These are phyloP conservation scores for Drosophila hydei DNA, from an alignment of 1,140 invertebrate genomes.

Conservation along the genomic window DNA sequence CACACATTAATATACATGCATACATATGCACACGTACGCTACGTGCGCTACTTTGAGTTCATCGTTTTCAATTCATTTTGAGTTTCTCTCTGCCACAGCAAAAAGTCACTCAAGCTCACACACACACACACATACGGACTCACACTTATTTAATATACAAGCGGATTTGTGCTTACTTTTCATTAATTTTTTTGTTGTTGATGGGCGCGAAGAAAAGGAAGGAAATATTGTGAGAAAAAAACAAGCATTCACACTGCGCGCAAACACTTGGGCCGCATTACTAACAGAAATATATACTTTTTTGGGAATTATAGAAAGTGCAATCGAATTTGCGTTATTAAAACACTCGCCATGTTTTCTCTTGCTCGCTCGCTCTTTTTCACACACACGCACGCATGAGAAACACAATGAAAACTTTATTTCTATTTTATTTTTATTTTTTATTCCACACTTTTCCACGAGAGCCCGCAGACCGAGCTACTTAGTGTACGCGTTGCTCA, in stretches of 20 bases:
- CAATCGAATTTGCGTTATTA: slow-evolving; percentile 53
- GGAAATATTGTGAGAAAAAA: slow-evolving; percentile 13
- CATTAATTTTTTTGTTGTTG: slow-evolving; percentile 42
- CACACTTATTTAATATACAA: slow-evolving; percentile 16
- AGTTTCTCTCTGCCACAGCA: slow-evolving; percentile 65
- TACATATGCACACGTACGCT: slow-evolving; percentile 21
- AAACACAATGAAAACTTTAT: slow-evolving; percentile 35
- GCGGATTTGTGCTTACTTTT: slow-evolving; percentile 52
- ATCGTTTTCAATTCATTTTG: slow-evolving; percentile 80
- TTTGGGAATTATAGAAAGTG: slow-evolving; percentile 46
- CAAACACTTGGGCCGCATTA: slow-evolving; percentile 43
- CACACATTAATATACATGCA: slow-evolving; percentile 20
- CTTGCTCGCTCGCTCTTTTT: slow-evolving; percentile 46
- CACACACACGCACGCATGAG: slow-evolving; percentile 44
- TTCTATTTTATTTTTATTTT: slow-evolving; percentile 17
- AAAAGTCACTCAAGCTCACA: slow-evolving; percentile 52
- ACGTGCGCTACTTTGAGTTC: slow-evolving; percentile 78
- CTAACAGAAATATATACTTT: slow-evolving; percentile 17
- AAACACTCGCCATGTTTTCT: slow-evolving; percentile 62
- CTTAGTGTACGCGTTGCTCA: slow-evolving; percentile 38
- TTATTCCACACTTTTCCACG: slow-evolving; percentile 33
- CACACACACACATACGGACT: slow-evolving; percentile 9
- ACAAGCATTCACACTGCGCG: slow-evolving; percentile 44
- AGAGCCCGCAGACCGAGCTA: slow-evolving; percentile 45
- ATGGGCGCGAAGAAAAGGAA: slow-evolving; percentile 15